Evolutionary conservation across 2,888 invertebrate genomes (phyloP), one percentile per base, ranked within the genome.

Genomic region (Timandra comae): DNA sequence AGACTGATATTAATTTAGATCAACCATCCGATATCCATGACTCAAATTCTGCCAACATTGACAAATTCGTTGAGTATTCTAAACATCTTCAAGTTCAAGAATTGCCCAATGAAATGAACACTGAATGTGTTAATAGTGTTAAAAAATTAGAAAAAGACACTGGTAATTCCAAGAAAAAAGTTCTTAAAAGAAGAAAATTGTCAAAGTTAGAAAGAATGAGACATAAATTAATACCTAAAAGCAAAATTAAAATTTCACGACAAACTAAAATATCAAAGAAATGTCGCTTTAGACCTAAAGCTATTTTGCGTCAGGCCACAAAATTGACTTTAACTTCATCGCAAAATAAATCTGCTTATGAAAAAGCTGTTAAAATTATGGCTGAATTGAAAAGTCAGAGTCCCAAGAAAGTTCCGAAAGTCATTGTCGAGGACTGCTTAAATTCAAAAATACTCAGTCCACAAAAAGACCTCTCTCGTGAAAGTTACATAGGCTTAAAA

Each of bases 281-380:
- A 20, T 13, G 35, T 24, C 45, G 37, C 6, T 27, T 38, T 9
- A 61, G 55, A 47, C 42, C 42, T 19, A 63, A 55, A 40, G 38
- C 39, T 20, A 21, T 37, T 16, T 20, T 42, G 9, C 40, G 22
- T 43, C 41, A 38, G 40, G 43, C 30, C 42, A 43, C 13, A 43
- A 40, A 13, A 33, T 49, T 12, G 34, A 29, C n/a, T 38, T 43
- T 36, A 49, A 44, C 50, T 12, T 43, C 61, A 22, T 37, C 69
- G 7, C 69, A 75, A 43, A 55, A 64, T 30, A 72, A 70, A 51
- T 42, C 45, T 21, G 66, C 63, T 20, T 78, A 75, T 52, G 73
- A 75, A 43, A 80, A 75, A 34, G 75, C 81, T 24, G 56, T 69
- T 1, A 67, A 63, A 56, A 49, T 78, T 21, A 67, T 79, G 59